Evolutionary conservation across 2,888 invertebrate genomes (phyloP), one percentile per base, ranked within the genome.

Genomic region (Ceramica pisi): DNA sequence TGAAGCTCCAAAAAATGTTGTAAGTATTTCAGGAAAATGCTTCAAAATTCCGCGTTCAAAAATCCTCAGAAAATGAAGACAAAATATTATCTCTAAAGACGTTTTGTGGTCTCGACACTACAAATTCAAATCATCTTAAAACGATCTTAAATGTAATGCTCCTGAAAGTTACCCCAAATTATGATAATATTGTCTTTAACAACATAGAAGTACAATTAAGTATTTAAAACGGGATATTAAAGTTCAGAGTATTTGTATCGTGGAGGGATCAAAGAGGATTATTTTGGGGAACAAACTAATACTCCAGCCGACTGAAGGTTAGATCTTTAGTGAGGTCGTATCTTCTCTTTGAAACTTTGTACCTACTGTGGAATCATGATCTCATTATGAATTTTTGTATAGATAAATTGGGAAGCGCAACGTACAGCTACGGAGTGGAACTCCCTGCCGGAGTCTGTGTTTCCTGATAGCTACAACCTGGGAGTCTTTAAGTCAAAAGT

Each of bases 131-230:
- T 41, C 23, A 6, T 53, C 51, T 76, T 55, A 62, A 57, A 60
- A 56, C n/a, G 21, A 44, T 63, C 38, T 81, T 31, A 23, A 46
- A 67, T 59, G 59, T 66, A 67, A 75, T 56, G n/a, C 53, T 55
- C 57, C 71, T 57, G 48, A 74, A 83, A 73, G 53, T 60, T 60
- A 60, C 64, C 46, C 19, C 35, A 82, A 78, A 62, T 74, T 85
- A 65, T 71, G 62, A 71, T 69, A 78, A 78, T 71, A 78, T 60
- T 82, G 48, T 59, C 38, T 62, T 23, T 41, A 69, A 71, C 59
- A 82, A 71, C 31, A 81, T 59, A 51, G 46, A 82, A 66, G 44
- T 71, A 57, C 46, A 69, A 81, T 71, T 64, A 69, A 66, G 67
- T 68, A 61, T 71, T 68, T 75, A 66, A 69, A 63, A 64, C 38